Conservation (phyloP, 1,140 invertebrate species). For the Diprion similis region DNA sequence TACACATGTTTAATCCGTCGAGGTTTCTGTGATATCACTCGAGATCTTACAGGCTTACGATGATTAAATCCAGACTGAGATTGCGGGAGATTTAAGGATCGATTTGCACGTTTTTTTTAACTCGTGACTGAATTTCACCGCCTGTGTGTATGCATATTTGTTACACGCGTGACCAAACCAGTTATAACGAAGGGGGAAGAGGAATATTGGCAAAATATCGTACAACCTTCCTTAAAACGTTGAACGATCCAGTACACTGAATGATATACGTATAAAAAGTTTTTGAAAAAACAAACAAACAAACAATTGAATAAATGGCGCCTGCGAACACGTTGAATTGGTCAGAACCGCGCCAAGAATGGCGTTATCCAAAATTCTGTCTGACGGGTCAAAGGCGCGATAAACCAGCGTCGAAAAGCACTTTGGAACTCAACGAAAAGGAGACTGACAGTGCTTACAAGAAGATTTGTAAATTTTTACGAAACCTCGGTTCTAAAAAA, state of each 20-base stretch:
- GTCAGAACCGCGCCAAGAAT: constrained; percentile 54
- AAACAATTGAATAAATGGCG: constrained; percentile 42
- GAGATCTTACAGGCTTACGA: no score
- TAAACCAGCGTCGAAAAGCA: constrained; percentile 37
- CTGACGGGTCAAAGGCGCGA: constrained; percentile 34
- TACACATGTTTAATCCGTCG: no score
- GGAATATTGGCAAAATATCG: neutral
- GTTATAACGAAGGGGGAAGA: neutral
- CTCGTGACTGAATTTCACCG: neutral
- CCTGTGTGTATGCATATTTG: neutral
- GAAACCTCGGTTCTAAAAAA: constrained; percentile 47
- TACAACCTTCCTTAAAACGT: neutral
- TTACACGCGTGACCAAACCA: neutral
- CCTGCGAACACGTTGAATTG: constrained; percentile 50
- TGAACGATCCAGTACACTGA: neutral
- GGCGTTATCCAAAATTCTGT: constrained; percentile 52
- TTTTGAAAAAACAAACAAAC: neutral
- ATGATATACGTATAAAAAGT: neutral
- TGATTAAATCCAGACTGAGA: no score
- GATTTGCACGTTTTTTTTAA: constrained; percentile 2
- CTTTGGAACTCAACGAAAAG: constrained; percentile 44
- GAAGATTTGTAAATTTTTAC: constrained; percentile 56
- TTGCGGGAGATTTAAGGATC: neutral
- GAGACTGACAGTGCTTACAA: constrained; percentile 51
- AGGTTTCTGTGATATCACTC: no score